A percentile compares a stretch with the other conserved stretches of the same genome.
phyloP scores from a whole-genome alignment of 1,140 invertebrate genomes.

The Gonioctena quinquepunctata region DNA sequence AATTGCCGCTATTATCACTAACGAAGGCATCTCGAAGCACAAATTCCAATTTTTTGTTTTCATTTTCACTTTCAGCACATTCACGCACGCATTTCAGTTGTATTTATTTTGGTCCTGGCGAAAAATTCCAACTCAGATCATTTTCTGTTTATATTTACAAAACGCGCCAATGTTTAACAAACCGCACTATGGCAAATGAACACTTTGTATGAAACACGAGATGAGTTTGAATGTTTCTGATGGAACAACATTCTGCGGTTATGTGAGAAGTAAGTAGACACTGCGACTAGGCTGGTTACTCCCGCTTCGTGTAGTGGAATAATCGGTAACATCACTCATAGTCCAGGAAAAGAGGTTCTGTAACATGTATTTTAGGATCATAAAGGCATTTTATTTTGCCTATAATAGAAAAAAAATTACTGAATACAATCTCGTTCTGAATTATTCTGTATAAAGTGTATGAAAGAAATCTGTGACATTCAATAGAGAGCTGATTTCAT shows the following conservation, averaged over 20 bases:
- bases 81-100: background rate
- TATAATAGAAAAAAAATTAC: too few relatives aligned
- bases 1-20: background rate
- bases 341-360: background rate
- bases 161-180: background rate
- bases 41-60: too few relatives aligned
- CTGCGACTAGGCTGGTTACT: background rate
- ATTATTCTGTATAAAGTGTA: too few relatives aligned
- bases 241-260: background rate
- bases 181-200: background rate
- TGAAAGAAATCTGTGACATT: too few relatives aligned
- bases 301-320: background rate
- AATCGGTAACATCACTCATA: background rate
- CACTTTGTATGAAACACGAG: background rate
- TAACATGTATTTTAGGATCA: too few relatives aligned
- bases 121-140: background rate
- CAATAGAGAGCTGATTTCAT: too few relatives aligned
- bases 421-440: too few relatives aligned
- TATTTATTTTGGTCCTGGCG: background rate
- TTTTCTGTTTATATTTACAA: background rate
- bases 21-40: background rate
- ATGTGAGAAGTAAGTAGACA: background rate
- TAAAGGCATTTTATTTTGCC: too few relatives aligned
- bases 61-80: background rate
- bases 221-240: background rate